A percentile compares a stretch with the other conserved stretches of the same genome.
These are phyloP conservation scores for Brachionus rotundiformis DNA, from an alignment of 1,140 invertebrate genomes.

Conservation along the genomic window DNA sequence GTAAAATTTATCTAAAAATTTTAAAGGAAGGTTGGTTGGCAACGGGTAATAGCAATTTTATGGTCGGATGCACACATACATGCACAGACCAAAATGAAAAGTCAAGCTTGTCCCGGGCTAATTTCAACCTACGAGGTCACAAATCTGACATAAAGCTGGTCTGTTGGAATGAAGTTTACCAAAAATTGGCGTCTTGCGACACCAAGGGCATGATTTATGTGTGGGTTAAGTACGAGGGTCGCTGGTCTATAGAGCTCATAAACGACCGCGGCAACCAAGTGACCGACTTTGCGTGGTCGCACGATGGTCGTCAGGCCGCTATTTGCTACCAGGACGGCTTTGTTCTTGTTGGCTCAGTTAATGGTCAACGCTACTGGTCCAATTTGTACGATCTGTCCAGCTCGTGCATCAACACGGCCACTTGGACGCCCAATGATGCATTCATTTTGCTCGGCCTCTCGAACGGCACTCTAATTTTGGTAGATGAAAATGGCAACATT, in stretches of 20 bases:
- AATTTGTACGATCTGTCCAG: slow-evolving; percentile 87
- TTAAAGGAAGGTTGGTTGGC: slow-evolving; percentile 98
- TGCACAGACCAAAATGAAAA: slow-evolving; percentile 66
- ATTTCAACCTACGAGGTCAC: slow-evolving; percentile 95
- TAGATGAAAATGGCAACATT: slow-evolving; percentile 43
- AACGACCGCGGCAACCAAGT: slow-evolving; percentile 86
- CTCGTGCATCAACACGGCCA: slow-evolving; percentile 87
- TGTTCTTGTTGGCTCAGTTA: slow-evolving; percentile 90
- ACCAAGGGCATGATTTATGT: slow-evolving; percentile 96
- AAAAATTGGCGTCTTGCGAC: slow-evolving; percentile 95
- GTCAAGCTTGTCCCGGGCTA: slow-evolving; percentile 71
- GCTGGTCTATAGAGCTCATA: slow-evolving; percentile 97
- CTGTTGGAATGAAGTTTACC: slow-evolving; percentile 98
- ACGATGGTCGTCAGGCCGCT: slow-evolving; percentile 94
- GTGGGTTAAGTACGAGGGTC: slow-evolving; percentile 97
- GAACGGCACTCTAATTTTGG: slow-evolving; percentile 17
- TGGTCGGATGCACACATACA: slow-evolving; percentile 93
- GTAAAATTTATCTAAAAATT: slow-evolving; percentile 85
- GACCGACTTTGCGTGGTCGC: slow-evolving; percentile 92
- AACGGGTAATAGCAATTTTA: slow-evolving; percentile 86
- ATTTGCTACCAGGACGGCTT: slow-evolving; percentile 98
- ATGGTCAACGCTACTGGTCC: slow-evolving; percentile 95
- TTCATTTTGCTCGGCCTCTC: slow-evolving; percentile 66
- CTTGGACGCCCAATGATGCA: slow-evolving; percentile 95
- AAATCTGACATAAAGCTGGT: slow-evolving; percentile 88